Evolutionary conservation across 35 echinoderm and acorn worm genomes (phyloP).

Genomic region (Eucidaris tribuloides): DNA sequence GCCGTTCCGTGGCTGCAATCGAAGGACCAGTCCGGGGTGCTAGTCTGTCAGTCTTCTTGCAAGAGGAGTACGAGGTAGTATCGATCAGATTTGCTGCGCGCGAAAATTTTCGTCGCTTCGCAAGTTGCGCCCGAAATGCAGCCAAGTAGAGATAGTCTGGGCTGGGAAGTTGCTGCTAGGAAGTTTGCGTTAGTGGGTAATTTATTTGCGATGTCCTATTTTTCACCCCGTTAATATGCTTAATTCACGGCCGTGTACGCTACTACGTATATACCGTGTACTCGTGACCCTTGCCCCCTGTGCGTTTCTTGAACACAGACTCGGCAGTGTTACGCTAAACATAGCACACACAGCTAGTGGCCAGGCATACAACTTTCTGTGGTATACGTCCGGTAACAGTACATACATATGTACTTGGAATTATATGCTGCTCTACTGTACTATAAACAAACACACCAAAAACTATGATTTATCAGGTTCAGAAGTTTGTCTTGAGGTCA

Average conservation of each 20-base stretch:
- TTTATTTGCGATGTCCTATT: slow-evolving; percentile 7
- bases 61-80: slow-evolving; percentile 11
- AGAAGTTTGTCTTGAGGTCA: not conserved
- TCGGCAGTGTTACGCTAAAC: not conserved
- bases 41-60: not conserved
- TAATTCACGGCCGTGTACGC: slow-evolving; percentile 33
- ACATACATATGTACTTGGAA: not conserved
- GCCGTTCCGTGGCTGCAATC: slow-evolving; percentile 91
- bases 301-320: not conserved
- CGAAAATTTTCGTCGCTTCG: not conserved
- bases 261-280: not conserved
- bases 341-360: not conserved
- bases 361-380: not conserved
- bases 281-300: not conserved
- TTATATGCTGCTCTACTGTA: not conserved
- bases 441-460: too few relatives aligned
- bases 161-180: not conserved
- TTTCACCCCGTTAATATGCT: slow-evolving; percentile 4
- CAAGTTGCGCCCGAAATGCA: not conserved
- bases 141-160: not conserved
- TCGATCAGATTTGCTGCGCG: not conserved
- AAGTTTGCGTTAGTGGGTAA: slow-evolving; percentile 30
- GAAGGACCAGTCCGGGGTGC: slow-evolving; percentile 55
- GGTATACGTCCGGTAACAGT: not conserved
- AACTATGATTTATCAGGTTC: too few relatives aligned